These are phyloP conservation scores for Corythornis cristatus DNA, from an alignment of 2,113 vertebrate genomes.

Conservation along the genomic window DNA sequence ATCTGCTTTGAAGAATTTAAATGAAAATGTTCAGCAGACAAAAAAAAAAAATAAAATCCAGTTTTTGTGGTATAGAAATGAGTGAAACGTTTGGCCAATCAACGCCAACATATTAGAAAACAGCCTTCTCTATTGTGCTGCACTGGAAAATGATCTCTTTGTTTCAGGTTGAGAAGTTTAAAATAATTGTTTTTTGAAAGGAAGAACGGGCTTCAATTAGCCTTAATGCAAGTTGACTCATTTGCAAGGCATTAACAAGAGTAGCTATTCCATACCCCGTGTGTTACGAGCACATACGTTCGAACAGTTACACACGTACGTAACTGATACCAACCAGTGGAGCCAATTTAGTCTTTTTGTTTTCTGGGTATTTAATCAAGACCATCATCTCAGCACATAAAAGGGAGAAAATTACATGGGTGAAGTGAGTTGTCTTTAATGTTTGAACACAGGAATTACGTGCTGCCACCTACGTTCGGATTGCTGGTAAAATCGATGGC, in stretches of 20 bases:
- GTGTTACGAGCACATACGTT: background rate
- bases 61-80: background rate
- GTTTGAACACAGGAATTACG: slow-evolving; percentile 11
- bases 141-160: background rate
- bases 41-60: background rate
- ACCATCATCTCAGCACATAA: slow-evolving; percentile 18
- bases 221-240: background rate
- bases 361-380: slow-evolving; percentile 53
- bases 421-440: slow-evolving; percentile 60
- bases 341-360: slow-evolving; percentile 20
- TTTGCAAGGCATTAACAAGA: background rate
- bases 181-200: slow-evolving; percentile 33
- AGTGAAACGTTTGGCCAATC: background rate
- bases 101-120: background rate
- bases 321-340: background rate
- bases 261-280: background rate
- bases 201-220: slow-evolving; percentile 12
- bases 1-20: background rate
- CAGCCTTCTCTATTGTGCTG: background rate
- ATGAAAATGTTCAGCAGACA: background rate
- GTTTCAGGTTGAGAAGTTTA: slow-evolving; percentile 28
- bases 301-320: background rate
- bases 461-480: background rate
- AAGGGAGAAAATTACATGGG: slow-evolving; percentile 44
- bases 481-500: slow-evolving; percentile 40